Base-by-base conservation (phyloP, 92 coral and sea anemone species). In the Epizoanthus scotinus region DNA sequence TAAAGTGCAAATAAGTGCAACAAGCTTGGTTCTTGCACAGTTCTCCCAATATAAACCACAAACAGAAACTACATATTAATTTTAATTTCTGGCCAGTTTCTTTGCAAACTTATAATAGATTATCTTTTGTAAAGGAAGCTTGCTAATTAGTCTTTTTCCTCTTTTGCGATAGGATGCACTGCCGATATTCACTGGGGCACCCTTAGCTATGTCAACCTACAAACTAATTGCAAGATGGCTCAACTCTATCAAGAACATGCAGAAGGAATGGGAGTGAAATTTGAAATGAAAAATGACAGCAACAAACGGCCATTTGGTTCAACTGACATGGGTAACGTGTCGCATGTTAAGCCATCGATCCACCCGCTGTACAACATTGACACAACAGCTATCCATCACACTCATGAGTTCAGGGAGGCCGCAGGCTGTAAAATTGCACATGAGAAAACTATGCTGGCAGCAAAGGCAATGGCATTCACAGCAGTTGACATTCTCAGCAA, bases 181-280 rank as follows among this genome's bases (percentile, higher is more conserved):
- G 90, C 90, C 47, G 85, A 73, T 24, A 49, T 87, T 7, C 84
- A 87, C 21, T 86, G 89, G 89, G 63, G 44, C 6, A 8, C 71
- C 3, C 42, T 79, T 55, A 29, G 13, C 13, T 50, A 61, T 13
- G 90, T 93, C 27, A 82, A 94, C 62, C 34, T 96, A 73, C 87
- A 81, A 25, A 73, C 86, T 70, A 93, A 91, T 82, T 77, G 83
- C 49, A 86, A 86, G 50, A 84, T 95, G 78, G 99, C 98, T 25
- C 61, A 79, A 40, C 77, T 91, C 21, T 95, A 95, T 73, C 92
- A 95, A 82, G 80, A 85, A 25, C 87, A 95, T 89, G 95, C 99
- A 4, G 94, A 93, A 74, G 83, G 83, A n/a, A 71, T 93, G 19
- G 99, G 98, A 26, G 89, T 91, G 38, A 69, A 71, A 63, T 95